Conservation (phyloP, 2,113 vertebrate species). For the Stigmatopora nigra region DNA sequence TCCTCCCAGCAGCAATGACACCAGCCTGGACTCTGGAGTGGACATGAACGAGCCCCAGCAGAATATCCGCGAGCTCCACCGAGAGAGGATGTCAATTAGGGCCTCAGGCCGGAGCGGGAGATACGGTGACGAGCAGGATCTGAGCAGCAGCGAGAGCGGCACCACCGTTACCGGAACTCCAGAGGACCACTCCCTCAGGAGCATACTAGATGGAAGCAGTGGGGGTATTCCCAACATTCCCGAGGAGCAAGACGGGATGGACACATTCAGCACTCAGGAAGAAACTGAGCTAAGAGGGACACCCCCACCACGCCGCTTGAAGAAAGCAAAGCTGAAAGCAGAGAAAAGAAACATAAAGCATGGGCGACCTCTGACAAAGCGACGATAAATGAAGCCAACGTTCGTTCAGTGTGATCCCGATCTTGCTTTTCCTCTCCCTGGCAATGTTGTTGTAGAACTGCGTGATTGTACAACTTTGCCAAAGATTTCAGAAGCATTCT, state of each 20-base stretch:
- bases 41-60: slow-evolving; percentile 92
- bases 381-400: slow-evolving; percentile 38
- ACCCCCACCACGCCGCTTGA: slow-evolving; percentile 68
- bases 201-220: slow-evolving; percentile 74
- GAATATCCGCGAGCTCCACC: slow-evolving; percentile 71
- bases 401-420: neutral
- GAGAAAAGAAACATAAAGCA: slow-evolving; percentile 67
- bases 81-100: slow-evolving; percentile 79
- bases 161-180: slow-evolving; percentile 82
- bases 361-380: slow-evolving; percentile 58
- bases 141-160: slow-evolving; percentile 90
- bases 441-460: slow-evolving; percentile 48
- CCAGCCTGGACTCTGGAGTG: slow-evolving; percentile 92
- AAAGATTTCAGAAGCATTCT: slow-evolving; percentile 38
- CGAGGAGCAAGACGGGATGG: slow-evolving; percentile 66
- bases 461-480: slow-evolving; percentile 56
- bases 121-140: slow-evolving; percentile 78
- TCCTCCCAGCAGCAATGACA: slow-evolving; percentile 86
- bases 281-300: slow-evolving; percentile 69
- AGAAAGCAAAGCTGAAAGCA: slow-evolving; percentile 65
- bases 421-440: slow-evolving; percentile 26
- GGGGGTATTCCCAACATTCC: slow-evolving; percentile 69
- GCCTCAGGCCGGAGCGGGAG: slow-evolving; percentile 53
- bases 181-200: slow-evolving; percentile 80
- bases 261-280: slow-evolving; percentile 67